Conservation (phyloP, 1,140 invertebrate genomes). For the Nylanderia fulva region DNA sequence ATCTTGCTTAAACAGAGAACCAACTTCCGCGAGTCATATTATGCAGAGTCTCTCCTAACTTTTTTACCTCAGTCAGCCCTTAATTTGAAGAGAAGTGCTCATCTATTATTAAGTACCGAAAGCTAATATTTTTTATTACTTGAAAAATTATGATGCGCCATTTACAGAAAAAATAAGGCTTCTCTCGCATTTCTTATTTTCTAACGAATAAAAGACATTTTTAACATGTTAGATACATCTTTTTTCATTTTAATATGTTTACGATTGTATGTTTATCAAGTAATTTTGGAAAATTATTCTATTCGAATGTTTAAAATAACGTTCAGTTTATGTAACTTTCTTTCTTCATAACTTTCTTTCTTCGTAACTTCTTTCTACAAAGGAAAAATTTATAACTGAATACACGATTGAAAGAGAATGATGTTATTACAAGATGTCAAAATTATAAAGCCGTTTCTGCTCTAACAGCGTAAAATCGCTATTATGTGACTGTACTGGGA, state of each 20-base stretch:
- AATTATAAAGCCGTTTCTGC: not conserved
- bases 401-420: not conserved
- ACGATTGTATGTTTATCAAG: not conserved
- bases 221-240: not conserved
- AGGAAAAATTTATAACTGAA: not conserved
- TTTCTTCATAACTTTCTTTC: not conserved
- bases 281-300: not conserved
- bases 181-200: not conserved
- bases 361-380: too few relatives aligned
- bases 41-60: slow-evolving; percentile 58
- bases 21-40: slow-evolving; percentile 66
- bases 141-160: not conserved
- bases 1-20: slow-evolving; percentile 64
- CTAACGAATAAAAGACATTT: not conserved
- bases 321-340: not conserved
- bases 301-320: not conserved
- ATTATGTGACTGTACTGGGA: slow-evolving; percentile 21
- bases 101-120: not conserved
- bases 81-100: not conserved
- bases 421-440: not conserved
- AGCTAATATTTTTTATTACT: not conserved
- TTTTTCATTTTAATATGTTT: not conserved
- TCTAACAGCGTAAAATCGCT: not conserved
- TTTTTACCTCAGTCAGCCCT: not conserved
- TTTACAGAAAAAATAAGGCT: not conserved